Conservation (phyloP, 2,113 vertebrate species). For the Lamprologus ornatipinnis region DNA sequence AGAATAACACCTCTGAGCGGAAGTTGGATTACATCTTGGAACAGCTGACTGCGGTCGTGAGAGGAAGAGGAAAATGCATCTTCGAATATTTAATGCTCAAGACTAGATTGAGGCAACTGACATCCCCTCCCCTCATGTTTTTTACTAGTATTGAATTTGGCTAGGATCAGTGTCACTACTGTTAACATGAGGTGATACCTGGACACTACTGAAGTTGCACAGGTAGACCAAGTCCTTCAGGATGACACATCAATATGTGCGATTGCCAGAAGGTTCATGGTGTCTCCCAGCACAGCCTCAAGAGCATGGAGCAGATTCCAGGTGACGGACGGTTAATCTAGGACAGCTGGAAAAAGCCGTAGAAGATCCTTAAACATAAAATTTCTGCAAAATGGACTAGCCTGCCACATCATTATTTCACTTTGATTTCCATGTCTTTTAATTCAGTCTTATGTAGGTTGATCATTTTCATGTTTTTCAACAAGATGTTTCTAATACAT, state of each 20-base stretch:
- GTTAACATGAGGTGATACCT: not conserved
- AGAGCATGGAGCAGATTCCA: not conserved
- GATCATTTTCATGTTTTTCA: not conserved
- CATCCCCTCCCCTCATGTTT: not conserved
- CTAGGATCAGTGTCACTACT: not conserved
- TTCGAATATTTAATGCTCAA: not conserved
- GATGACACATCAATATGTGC: not conserved
- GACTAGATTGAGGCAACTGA: not conserved
- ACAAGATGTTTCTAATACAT: not conserved
- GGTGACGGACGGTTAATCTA: not conserved
- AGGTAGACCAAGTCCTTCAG: not conserved
- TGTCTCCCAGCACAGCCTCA: not conserved
- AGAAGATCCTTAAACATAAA: not conserved
- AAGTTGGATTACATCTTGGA: no score
- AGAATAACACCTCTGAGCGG: no score
- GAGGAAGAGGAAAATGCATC: not conserved
- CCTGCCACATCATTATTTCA: not conserved
- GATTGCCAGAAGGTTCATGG: rapidly evolving
- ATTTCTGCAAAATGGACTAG: not conserved
- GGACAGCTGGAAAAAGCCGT: not conserved
- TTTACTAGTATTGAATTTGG: not conserved
- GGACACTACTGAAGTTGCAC: not conserved
- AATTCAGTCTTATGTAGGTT: not conserved
- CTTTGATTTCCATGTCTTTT: not conserved
- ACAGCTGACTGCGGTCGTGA: no score